Evolutionary conservation across 2,113 vertebrate genomes (phyloP).

Genomic region (Spea bombifrons): DNA sequence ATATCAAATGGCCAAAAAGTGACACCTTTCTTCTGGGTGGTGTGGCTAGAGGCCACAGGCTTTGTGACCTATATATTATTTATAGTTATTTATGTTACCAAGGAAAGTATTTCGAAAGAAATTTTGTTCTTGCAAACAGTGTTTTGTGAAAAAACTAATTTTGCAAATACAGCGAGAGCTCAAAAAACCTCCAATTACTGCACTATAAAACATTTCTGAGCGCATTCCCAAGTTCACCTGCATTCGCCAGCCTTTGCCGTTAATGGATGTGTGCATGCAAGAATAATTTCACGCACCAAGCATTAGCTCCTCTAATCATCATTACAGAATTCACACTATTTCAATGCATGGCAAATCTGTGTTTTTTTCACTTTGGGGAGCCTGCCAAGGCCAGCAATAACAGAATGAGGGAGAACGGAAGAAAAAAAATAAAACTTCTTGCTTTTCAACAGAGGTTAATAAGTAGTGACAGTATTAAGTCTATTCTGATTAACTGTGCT

Average conservation of each 20-base stretch:
- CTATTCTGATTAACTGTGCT: constrained; percentile 94
- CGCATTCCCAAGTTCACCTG: neutral
- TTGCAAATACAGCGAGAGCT: too few relatives aligned
- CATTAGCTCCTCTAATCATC: constrained; percentile 67
- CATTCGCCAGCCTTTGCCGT: constrained; percentile 35
- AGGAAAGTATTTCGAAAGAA: too few relatives aligned
- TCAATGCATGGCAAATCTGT: constrained; percentile 78
- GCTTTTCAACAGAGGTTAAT: constrained; percentile 98
- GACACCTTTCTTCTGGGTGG: too few relatives aligned
- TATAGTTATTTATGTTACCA: too few relatives aligned
- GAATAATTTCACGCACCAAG: constrained; percentile 63
- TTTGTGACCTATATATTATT: too few relatives aligned
- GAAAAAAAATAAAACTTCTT: constrained; percentile 83
- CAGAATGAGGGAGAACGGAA: constrained; percentile 70
- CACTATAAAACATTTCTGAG: neutral
- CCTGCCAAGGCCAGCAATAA: constrained; percentile 91
- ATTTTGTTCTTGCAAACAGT: too few relatives aligned
- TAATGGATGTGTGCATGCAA: constrained; percentile 31
- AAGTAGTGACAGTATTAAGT: constrained; percentile 98
- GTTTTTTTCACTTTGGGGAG: constrained; percentile 73
- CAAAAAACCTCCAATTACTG: too few relatives aligned
- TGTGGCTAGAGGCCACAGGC: too few relatives aligned
- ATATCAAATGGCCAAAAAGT: too few relatives aligned
- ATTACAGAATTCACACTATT: constrained; percentile 68
- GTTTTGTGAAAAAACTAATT: too few relatives aligned